Evolutionary conservation across 2,797 vertebrate genomes (phyloP).

Genomic region (Paratrypauchen microcephalus): DNA sequence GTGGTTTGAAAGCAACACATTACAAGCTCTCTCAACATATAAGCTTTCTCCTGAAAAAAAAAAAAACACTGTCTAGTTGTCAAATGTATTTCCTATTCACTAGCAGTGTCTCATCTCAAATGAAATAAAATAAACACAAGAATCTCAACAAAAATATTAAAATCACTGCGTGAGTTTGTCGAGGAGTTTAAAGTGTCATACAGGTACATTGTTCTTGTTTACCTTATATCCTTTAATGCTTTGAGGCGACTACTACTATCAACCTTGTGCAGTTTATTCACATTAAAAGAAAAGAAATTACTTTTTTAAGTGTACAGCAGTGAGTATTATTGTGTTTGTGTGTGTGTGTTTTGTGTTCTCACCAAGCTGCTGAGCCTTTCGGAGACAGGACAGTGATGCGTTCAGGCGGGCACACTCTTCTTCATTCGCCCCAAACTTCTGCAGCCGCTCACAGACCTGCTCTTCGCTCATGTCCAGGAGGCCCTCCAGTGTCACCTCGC

Average conservation of each 20-base stretch:
- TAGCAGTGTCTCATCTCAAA: too few relatives aligned
- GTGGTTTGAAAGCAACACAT: too few relatives aligned
- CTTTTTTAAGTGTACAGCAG: not conserved
- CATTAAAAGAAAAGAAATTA: not conserved
- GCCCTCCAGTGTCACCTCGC: constrained; percentile 89
- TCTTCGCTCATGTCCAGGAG: constrained; percentile 91
- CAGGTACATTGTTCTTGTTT: not conserved
- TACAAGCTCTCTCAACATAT: too few relatives aligned
- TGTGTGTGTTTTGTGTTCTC: constrained; percentile 38
- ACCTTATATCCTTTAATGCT: too few relatives aligned
- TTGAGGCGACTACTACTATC: too few relatives aligned
- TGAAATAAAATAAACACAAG: too few relatives aligned
- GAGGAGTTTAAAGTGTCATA: not conserved
- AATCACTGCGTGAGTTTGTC: not conserved
- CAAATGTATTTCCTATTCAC: too few relatives aligned
- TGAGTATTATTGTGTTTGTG: not conserved
- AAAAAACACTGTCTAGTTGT: too few relatives aligned
- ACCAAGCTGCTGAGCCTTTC: constrained; percentile 91
- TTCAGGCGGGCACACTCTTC: constrained; percentile 95
- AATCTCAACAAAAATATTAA: not conserved
- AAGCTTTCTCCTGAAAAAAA: too few relatives aligned
- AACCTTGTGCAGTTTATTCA: too few relatives aligned
- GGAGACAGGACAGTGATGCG: constrained; percentile 93
- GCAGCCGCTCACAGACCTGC: constrained; percentile 89
- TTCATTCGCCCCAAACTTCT: constrained; percentile 90